These are phyloP conservation scores for Sarcophaga caerulescens DNA, from an alignment of 2,888 invertebrate genomes.

Conservation along the genomic window DNA sequence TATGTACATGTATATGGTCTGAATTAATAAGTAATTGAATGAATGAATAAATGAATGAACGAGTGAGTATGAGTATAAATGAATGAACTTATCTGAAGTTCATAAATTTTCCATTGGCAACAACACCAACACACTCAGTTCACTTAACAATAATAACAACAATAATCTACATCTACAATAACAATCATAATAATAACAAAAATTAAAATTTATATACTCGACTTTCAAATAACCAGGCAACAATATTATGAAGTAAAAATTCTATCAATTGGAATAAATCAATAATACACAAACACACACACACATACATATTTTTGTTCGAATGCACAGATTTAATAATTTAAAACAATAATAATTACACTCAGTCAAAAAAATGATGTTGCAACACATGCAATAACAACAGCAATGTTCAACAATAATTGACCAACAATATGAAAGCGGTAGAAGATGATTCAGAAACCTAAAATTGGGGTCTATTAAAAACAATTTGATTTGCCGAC, in stretches of 20 bases:
- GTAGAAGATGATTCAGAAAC: neutral
- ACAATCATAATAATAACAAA: slow-evolving; percentile 24
- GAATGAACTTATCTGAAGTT: slow-evolving; percentile 45
- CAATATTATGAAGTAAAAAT: slow-evolving; percentile 61
- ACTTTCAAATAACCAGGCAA: slow-evolving; percentile 43
- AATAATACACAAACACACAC: slow-evolving; percentile 47
- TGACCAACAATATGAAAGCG: neutral
- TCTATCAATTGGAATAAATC: slow-evolving; percentile 67
- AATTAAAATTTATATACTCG: slow-evolving; percentile 45
- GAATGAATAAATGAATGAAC: neutral
- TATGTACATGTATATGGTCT: neutral
- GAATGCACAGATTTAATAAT: slow-evolving; percentile 43
- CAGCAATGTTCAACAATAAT: neutral
- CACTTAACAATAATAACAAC: slow-evolving; percentile 6
- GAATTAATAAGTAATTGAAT: neutral
- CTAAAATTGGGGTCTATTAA: slow-evolving; percentile 61
- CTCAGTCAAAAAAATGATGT: slow-evolving; percentile 22
- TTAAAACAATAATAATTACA: slow-evolving; percentile 55
- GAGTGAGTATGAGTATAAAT: neutral
- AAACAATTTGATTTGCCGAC: slow-evolving; percentile 40
- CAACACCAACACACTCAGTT: slow-evolving; percentile 37
- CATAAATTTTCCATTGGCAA: slow-evolving; percentile 53
- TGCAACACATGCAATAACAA: slow-evolving; percentile 18
- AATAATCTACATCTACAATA: neutral
- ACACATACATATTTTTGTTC: neutral